Percentiles rank a stretch among this genome's conserved stretches.
Conservation (phyloP, 2,888 invertebrate genomes). For the Mimachlamys varia region DNA sequence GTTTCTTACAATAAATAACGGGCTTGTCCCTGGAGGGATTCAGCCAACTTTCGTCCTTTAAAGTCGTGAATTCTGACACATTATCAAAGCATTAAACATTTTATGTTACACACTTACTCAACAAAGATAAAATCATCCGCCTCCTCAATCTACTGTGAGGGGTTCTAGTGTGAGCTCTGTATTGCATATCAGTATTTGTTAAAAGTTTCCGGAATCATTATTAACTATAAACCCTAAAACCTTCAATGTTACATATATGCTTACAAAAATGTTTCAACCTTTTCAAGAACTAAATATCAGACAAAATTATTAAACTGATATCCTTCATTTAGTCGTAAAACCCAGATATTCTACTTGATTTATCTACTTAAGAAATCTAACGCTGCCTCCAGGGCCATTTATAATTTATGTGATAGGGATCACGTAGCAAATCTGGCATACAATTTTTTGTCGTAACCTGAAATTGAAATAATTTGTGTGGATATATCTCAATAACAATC, state of each 20-base stretch:
- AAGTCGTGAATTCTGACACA: slow-evolving; percentile 26
- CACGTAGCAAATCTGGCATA: neutral
- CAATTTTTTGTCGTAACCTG: neutral
- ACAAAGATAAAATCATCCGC: neutral
- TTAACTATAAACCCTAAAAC: neutral
- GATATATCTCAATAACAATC: neutral
- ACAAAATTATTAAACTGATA: neutral
- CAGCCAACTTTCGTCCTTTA: neutral
- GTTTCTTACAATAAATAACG: neutral
- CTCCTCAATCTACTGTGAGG: neutral
- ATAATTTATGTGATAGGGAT: neutral
- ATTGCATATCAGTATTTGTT: neutral
- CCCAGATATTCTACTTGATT: neutral
- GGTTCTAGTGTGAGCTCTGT: neutral
- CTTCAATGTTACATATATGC: neutral
- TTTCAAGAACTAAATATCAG: neutral
- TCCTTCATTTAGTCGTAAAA: neutral
- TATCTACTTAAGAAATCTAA: neutral
- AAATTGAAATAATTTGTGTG: neutral
- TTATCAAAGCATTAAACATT: neutral
- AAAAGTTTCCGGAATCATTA: neutral
- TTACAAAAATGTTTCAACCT: neutral
- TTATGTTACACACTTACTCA: neutral
- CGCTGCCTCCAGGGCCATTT: neutral
- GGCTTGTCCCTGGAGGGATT: neutral